phyloP scores from a whole-genome alignment of 2,113 vertebrate species.

The Caracal caracal region DNA sequence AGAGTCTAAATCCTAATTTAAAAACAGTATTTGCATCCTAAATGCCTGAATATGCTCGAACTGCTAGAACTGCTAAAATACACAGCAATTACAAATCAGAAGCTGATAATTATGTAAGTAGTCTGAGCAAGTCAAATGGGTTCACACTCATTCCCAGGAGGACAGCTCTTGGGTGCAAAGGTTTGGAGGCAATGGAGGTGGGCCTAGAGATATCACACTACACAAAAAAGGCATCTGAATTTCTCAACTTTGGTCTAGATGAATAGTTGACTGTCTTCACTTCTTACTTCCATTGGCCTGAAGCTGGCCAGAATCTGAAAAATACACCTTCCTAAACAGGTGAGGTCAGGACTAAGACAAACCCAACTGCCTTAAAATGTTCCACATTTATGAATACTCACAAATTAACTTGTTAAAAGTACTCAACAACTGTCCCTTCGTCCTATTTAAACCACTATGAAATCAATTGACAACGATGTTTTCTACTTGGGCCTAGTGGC shows the following conservation, averaged over 20 bases:
- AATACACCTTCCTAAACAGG: background rate
- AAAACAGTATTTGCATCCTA: background rate
- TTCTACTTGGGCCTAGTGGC: background rate
- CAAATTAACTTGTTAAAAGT: background rate
- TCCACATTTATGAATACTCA: background rate
- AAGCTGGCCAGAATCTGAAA: background rate
- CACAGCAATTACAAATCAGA: background rate
- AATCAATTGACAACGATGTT: background rate
- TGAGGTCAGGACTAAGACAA: background rate
- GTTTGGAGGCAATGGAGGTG: background rate
- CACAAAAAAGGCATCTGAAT: background rate
- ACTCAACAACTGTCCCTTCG: background rate
- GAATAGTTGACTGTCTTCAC: background rate
- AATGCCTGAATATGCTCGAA: background rate
- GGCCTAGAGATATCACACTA: background rate
- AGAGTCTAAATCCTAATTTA: background rate
- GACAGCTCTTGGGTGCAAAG: background rate
- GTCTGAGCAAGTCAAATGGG: conserved; percentile 17
- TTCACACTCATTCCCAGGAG: background rate
- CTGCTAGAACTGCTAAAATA: background rate
- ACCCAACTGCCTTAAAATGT: background rate
- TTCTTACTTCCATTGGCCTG: background rate
- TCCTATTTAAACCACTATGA: background rate
- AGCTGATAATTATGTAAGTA: background rate
- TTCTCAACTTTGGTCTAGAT: background rate